These are phyloP conservation scores for Oncopodura yosiiana DNA, from an alignment of 1,140 invertebrate species.

Conservation along the genomic window DNA sequence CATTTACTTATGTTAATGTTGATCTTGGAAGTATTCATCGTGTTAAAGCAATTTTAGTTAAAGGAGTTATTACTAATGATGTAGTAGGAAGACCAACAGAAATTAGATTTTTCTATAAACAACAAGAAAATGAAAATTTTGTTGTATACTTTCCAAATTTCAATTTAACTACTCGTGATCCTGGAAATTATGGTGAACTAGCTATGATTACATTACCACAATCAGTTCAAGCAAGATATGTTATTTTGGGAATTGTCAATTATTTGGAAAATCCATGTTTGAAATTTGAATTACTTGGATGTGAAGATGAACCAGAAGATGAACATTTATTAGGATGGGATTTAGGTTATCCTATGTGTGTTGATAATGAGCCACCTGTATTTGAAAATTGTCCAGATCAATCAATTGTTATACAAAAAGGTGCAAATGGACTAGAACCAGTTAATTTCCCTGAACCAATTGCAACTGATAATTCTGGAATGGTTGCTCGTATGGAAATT, in stretches of 20 bases:
- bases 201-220: constrained; percentile 91
- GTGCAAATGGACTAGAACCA: constrained; percentile 69
- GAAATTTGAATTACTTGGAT: constrained; percentile 93
- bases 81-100: constrained; percentile 88
- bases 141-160: constrained; percentile 95
- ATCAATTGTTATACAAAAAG: constrained; percentile 78
- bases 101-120: constrained; percentile 94
- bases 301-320: constrained; percentile 63
- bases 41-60: constrained; percentile 83
- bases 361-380: constrained; percentile 89
- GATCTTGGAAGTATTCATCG: constrained; percentile 81
- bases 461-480: constrained; percentile 87
- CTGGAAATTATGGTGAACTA: constrained; percentile 86
- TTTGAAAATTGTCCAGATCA: constrained; percentile 92
- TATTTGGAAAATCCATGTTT: constrained; percentile 94
- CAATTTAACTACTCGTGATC: constrained; percentile 82
- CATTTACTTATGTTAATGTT: constrained; percentile 89
- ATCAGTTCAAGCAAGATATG: constrained; percentile 82
- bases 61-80: constrained; percentile 88
- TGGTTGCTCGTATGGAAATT: constrained; percentile 80
- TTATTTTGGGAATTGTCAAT: constrained; percentile 84
- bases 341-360: constrained; percentile 85
- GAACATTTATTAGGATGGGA: constrained; percentile 83
- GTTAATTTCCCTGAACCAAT: constrained; percentile 87
- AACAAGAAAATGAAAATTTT: constrained; percentile 83